Percentiles rank a stretch among this genome's conserved stretches.
These are phyloP conservation scores for Pholis gunnellus DNA, from an alignment of 2,113 vertebrate genomes.

Conservation along the genomic window DNA sequence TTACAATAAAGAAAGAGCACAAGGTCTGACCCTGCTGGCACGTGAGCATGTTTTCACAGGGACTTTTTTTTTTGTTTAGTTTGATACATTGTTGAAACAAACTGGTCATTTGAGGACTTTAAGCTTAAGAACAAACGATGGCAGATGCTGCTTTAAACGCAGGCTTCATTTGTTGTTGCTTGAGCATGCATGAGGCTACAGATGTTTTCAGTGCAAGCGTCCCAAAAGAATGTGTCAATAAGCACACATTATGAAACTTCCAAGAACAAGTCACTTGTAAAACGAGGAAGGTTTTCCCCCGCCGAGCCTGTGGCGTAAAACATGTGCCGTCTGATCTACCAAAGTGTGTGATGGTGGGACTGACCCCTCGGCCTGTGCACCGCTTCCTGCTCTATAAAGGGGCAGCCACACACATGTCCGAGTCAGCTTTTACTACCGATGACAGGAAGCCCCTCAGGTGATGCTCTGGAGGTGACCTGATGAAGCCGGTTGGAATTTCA, in stretches of 20 bases:
- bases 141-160: conserved; percentile 7
- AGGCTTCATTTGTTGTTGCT: conserved; percentile 1
- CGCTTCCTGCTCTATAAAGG: conserved; percentile 44
- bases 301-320: not conserved
- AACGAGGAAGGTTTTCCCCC: not conserved
- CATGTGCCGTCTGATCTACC: conserved; percentile 7
- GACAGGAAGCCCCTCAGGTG: conserved; percentile 62
- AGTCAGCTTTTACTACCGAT: conserved; percentile 54
- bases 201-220: conserved; percentile 5
- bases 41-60: conserved; percentile 22
- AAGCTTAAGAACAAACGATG: conserved; percentile 10
- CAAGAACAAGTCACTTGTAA: not conserved
- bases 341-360: conserved; percentile 6
- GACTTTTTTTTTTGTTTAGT: not conserved
- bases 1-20: not conserved
- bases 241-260: not conserved
- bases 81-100: conserved; percentile 14
- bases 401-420: conserved; percentile 49
- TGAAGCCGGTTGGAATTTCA: conserved; percentile 51
- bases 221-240: not conserved
- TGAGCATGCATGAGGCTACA: not conserved
- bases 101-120: conserved; percentile 35
- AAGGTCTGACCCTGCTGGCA: conserved; percentile 1
- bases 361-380: conserved; percentile 46
- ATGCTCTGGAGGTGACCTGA: conserved; percentile 64